Evolutionary conservation across 2,888 invertebrate genomes (phyloP), one percentile per base, ranked within the genome.

Genomic region (Zelleria hepariella): DNA sequence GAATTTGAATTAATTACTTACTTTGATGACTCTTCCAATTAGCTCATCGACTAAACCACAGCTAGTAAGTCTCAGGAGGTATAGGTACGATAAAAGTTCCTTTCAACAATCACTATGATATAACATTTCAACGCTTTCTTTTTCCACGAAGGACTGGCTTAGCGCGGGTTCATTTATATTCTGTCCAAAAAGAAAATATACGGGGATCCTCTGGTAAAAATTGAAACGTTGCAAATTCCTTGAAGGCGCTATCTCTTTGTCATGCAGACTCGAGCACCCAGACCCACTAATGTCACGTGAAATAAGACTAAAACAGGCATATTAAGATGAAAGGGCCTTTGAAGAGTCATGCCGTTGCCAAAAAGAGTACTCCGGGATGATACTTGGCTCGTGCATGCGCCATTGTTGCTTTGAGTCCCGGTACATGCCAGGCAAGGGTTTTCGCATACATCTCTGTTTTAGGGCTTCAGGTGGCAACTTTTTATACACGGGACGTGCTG

Each of bases 231-330:
- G 51, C 20, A 21, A 23, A 20, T 20, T 10, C 51, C 20, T 23
- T 7, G 20, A 10, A 23, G 21, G 21, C 51, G 23, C 8, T 10
- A 51, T 25, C 54, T 18, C 26, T 54, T 26, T 54, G 25, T 54
- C 6, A 26, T 51, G 21, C 42, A 20, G 24, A 1, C 57, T 18
- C 21, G 47, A 24, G 20, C 32, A 26, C 53, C 67, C 68, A 71
- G 73, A 71, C 71, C 74, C 72, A 75, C 74, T 84, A 82, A 82
- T 82, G 83, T 82, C 80, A 80, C 78, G 72, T 76, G 73, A 83
- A 86, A 86, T 85, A 85, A 86, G 84, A 82, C 77, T 82, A 82
- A 84, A 86, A 85, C 80, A 76, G 75, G 78, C 73, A 80, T 85
- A 85, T 84, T 84, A 86, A 85, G 86, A 84, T 78, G 80, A 82